Evolutionary conservation across 2,113 vertebrate genomes (phyloP), one percentile per base, ranked within the genome.

Genomic region (Tachycineta bicolor): DNA sequence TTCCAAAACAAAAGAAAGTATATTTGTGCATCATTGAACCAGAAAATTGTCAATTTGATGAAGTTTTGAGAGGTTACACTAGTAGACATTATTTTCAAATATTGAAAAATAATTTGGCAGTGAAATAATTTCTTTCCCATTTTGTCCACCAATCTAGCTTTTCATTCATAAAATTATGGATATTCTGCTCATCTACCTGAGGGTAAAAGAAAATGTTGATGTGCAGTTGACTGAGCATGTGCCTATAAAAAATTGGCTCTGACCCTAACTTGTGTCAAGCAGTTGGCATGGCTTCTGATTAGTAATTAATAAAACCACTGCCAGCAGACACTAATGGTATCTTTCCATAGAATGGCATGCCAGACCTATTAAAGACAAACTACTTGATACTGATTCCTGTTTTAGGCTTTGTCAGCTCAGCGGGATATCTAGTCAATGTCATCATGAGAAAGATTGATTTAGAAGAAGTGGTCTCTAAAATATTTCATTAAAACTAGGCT

Each of bases 281-380:
- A 91, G 28, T 83, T 97, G 96, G 89, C 91, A 28, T 47, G 23
- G 49, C 13, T 93, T 53, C 67, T 93, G 87, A 92, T 95, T 89
- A 91, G 80, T 92, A 92, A 92, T 87, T 96, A 97, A 93, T 96
- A 96, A 93, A 81, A 91, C 87, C 70, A 75, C 53, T 88, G 78
- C 67, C 87, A 96, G 44, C 52, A 86, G 80, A 75, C 59, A 43
- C 16, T 89, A 71, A 75, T 60, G 49, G 25, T 96, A 86, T 94
- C 81, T 87, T 94, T 74, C 62, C 46, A 83, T 13, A 81, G 74
- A 92, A 71, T 59, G 49, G 13, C n/a, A 63, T 94, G 85, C 90
- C 88, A 96, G 92, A 73, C 67, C 44, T 67, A 64, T 87, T 91
- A 81, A 92, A 56, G 89, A 69, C 59, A 83, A 96, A 89, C 56